Evolutionary conservation across 2,113 vertebrate species (phyloP), one percentile per base, ranked within the genome.

Genomic region (Prionailurus bengalensis): DNA sequence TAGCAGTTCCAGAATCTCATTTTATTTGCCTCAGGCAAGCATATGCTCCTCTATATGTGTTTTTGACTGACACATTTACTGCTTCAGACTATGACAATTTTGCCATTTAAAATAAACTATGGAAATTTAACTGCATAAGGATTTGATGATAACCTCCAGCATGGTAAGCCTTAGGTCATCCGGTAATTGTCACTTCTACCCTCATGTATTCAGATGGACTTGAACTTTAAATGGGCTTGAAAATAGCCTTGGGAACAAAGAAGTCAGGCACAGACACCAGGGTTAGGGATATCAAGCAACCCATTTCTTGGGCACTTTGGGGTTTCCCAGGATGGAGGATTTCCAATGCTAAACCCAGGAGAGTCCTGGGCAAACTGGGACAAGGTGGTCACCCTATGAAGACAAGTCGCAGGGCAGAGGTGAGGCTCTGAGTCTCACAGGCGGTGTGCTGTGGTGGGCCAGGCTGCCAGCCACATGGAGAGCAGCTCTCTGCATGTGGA

Each of bases 11-110:
- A 65, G 81, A 90, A 63, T 84, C 63, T 87, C 48, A 87, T 83
- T 87, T 82, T 74, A 63, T 90, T 79, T 92, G 91, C 89, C 76
- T 92, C 48, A 80, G 63, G 97, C 95, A 94, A 97, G 92, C 88
- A 95, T 92, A 88, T 51, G 48, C 80, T 88, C 79, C 84, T 80
- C 4, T 70, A 4, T 80, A 23, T 82, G 74, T 78, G 45, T 78
- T 53, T 87, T 93, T 73, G 29, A 81, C 71, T 82, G 97, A 83
- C 92, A 95, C 74, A 85, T 89, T 95, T 86, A 81, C 58, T 97
- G 86, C 51, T n/a, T 84, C 70, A 55, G 89, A 94, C 66, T 51
- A 73, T n/a, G 58, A 82, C 42, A 55, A 79, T 80, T 61, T 79
- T 83, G 58, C 55, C 23, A 58, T 92, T 92, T 87, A 87, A 92